Percentiles rank a stretch among this genome's conserved stretches.
Evolutionary conservation across 2,888 invertebrate genomes (phyloP).

Genomic region (Amphipyra tragopoginis): DNA sequence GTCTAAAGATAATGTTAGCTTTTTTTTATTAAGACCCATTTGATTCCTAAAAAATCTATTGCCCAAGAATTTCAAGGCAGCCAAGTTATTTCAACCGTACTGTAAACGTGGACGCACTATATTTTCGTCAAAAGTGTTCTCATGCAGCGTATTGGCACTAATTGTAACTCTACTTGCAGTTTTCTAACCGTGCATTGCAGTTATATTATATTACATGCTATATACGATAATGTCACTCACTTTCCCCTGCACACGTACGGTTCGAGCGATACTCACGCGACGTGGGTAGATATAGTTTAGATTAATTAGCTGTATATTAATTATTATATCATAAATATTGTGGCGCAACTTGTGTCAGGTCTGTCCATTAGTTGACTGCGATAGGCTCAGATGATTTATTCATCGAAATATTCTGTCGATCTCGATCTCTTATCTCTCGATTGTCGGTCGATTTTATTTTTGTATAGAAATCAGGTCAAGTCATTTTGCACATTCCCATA

Average conservation of each 20-base stretch:
- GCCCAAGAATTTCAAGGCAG: too few relatives aligned
- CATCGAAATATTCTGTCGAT: background rate
- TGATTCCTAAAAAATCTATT: too few relatives aligned
- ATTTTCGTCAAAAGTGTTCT: too few relatives aligned
- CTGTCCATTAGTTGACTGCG: slow-evolving; percentile 1
- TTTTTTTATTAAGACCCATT: too few relatives aligned
- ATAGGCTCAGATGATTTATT: background rate
- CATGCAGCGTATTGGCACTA: background rate
- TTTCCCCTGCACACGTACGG: slow-evolving; percentile 45
- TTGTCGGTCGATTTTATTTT: too few relatives aligned
- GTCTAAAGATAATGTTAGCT: too few relatives aligned
- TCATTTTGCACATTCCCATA: too few relatives aligned
- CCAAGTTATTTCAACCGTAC: too few relatives aligned
- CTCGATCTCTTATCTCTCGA: too few relatives aligned
- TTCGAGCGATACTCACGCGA: slow-evolving; percentile 43
- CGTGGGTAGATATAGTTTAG: slow-evolving; percentile 26
- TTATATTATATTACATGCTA: slow-evolving; percentile 32
- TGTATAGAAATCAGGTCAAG: too few relatives aligned
- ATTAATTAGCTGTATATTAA: slow-evolving; percentile 33
- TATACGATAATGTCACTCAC: slow-evolving; percentile 47
- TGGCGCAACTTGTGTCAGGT: slow-evolving; percentile 16
- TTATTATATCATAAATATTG: slow-evolving; percentile 16
- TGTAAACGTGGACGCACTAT: too few relatives aligned
- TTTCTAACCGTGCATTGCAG: slow-evolving; percentile 34
- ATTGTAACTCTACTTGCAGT: background rate